A percentile compares a stretch with the other conserved stretches of the same genome.
These are phyloP conservation scores for Caranx ignobilis DNA, from an alignment of 2,113 vertebrate species.

Conservation along the genomic window DNA sequence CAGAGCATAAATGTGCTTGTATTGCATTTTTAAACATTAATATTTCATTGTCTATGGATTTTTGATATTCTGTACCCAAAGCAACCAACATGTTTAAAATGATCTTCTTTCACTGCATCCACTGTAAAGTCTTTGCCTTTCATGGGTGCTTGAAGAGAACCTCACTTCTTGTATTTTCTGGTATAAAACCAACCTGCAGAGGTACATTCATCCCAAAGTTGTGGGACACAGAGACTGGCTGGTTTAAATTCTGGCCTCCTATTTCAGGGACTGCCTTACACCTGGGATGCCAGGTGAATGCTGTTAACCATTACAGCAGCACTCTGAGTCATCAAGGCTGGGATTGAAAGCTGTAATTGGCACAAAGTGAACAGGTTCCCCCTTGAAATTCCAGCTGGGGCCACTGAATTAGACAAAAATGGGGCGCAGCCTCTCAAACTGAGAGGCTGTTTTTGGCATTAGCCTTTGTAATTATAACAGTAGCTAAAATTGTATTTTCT, in stretches of 20 bases:
- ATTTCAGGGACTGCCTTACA: conserved; percentile 27
- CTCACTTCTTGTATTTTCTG: neutral
- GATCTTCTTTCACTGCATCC: neutral
- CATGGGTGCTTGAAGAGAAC: neutral
- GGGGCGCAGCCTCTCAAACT: neutral
- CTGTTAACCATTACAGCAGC: conserved; percentile 13
- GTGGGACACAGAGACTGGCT: conserved; percentile 28
- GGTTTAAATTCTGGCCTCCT: conserved; percentile 28
- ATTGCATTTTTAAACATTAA: neutral
- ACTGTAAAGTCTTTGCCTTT: neutral
- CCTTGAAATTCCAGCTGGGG: conserved; percentile 13
- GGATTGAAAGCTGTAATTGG: conserved; percentile 21
- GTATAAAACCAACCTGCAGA: conserved; percentile 22
- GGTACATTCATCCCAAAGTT: conserved; percentile 13
- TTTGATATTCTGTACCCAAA: neutral
- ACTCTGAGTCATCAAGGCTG: conserved; percentile 17
- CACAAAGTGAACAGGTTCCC: conserved; percentile 21
- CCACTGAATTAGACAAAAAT: neutral
- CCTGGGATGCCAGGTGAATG: conserved; percentile 36
- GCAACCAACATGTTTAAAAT: neutral
- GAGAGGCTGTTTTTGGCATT: neutral
- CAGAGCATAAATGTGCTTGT: neutral
- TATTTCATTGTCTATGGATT: conserved; percentile 2
- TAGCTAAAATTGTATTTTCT: conserved; percentile 10
- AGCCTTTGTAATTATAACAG: neutral